phyloP scores from a whole-genome alignment of 35 echinoderm and acorn worm genomes.

The Heliocidaris erythrogramma region DNA sequence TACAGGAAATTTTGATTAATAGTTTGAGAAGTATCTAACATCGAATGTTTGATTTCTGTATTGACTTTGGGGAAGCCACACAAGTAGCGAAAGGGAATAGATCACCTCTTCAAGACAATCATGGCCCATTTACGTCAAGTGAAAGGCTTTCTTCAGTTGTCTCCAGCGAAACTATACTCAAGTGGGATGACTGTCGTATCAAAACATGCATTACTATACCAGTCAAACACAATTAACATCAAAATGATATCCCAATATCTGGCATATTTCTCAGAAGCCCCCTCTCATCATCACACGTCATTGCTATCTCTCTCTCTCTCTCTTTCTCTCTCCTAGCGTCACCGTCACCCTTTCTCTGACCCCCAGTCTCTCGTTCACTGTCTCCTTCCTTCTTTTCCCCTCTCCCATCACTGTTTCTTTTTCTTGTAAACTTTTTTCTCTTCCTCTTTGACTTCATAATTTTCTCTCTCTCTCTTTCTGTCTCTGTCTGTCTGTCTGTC shows the following conservation, averaged over 20 bases:
- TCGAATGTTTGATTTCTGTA: not conserved
- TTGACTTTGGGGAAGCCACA: not conserved
- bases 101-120: not conserved
- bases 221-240: conserved; percentile 12
- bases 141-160: not conserved
- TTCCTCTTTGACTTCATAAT: not conserved
- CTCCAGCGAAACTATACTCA: not conserved
- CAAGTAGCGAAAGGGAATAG: not conserved
- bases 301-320: not conserved
- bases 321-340: too few relatives aligned
- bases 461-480: too few relatives aligned
- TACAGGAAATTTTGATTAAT: not conserved
- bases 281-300: not conserved
- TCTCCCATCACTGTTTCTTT: not conserved
- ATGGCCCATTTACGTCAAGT: not conserved
- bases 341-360: too few relatives aligned
- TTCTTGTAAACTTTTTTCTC: not conserved
- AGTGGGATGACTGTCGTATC: not conserved
- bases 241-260: not conserved
- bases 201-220: not conserved
- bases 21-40: not conserved
- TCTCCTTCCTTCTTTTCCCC: not conserved
- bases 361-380: too few relatives aligned
- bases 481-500: not conserved
- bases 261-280: not conserved